Base-by-base conservation (phyloP, 2,113 vertebrate species). In the Calypte anna region DNA sequence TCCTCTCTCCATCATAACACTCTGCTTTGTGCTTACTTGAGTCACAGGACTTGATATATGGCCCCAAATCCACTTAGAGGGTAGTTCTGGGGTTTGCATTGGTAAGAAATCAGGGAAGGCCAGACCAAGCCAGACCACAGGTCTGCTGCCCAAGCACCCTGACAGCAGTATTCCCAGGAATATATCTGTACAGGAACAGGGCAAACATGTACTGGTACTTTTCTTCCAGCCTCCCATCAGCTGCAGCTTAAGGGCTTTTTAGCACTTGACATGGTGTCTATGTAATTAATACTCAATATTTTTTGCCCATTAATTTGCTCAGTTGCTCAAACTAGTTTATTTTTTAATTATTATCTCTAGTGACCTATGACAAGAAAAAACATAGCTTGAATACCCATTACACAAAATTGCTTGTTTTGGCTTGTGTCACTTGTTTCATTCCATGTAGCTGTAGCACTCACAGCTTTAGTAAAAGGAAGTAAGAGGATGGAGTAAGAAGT, bases 311-410 rank as follows among this genome's bases (percentile, higher is more conserved):
- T 7, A 78, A 46, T 43, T 48, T 44, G 12, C 59, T 72, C 46
- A 22, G 28, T 40, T 78, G 31, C 50, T 14, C 57, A 23, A 30
- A 40, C 18, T 17, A 21, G 27, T 33, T 21, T 59, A 24, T 18
- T 61, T 86, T 70, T 40, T 40, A 12, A 12, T 40, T 40, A 40
- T 38, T 69, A 43, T 58, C 58, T 48, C 1, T 24, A 63, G 43
- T 69, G 54, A 38, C 40, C 40, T 57, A 12, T n/a, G 36, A 76
- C 54, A 58, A 62, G n/a, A 66, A 82, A 62, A 58, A 48, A 24
- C 0, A 1, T 50, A 25, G 20, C 23, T 51, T 33, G 25, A 61
- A 44, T 44, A 36, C 19, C 10, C 0, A 0, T 46, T 58, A 64
- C n/a, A 9, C 10, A 57, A 63, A 69, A 66, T 14, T 5, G 7